A percentile compares a stretch with the other conserved stretches of the same genome.
Evolutionary conservation across 37 sponge, comb jelly and placozoan genomes (phyloP).

Genomic region (Beroe ovata): DNA sequence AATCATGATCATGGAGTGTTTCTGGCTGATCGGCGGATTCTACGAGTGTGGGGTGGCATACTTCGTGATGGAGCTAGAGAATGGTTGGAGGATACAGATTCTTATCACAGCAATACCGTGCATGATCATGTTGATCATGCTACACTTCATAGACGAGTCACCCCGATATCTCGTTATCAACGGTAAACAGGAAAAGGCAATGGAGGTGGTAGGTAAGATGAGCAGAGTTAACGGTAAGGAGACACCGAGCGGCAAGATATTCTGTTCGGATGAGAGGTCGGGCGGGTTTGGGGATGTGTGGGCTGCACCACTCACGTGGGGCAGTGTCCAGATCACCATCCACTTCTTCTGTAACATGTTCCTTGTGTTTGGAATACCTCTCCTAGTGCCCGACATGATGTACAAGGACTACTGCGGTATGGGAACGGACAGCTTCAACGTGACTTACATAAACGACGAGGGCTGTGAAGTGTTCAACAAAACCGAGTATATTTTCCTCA

Average conservation of each 20-base stretch:
- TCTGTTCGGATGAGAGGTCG: conserved; percentile 10
- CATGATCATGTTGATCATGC: neutral
- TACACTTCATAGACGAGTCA: conserved; percentile 65
- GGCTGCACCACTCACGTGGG: conserved; percentile 3
- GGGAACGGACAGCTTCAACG: neutral
- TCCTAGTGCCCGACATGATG: conserved; percentile 11
- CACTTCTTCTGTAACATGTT: conserved; percentile 65
- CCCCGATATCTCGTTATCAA: conserved; percentile 48
- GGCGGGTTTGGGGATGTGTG: conserved; percentile 28
- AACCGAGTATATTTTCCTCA: conserved; percentile 28
- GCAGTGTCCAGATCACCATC: conserved; percentile 58
- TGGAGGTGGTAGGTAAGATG: conserved; percentile 35
- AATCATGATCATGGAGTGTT: conserved; percentile 13
- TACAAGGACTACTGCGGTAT: conserved; percentile 8
- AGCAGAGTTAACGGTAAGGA: conserved; percentile 8
- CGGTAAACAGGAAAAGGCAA: neutral
- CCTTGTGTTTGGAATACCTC: conserved; percentile 30
- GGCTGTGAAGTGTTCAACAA: conserved; percentile 15
- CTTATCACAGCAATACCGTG: conserved; percentile 35
- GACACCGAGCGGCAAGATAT: neutral
- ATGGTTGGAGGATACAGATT: conserved; percentile 47
- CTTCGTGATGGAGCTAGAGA: conserved; percentile 16
- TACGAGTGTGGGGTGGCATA: conserved; percentile 45
- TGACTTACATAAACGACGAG: conserved; percentile 13
- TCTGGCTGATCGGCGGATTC: neutral